Base-by-base conservation (phyloP, 2,888 invertebrate species). In the Lydus trimaculatus region DNA sequence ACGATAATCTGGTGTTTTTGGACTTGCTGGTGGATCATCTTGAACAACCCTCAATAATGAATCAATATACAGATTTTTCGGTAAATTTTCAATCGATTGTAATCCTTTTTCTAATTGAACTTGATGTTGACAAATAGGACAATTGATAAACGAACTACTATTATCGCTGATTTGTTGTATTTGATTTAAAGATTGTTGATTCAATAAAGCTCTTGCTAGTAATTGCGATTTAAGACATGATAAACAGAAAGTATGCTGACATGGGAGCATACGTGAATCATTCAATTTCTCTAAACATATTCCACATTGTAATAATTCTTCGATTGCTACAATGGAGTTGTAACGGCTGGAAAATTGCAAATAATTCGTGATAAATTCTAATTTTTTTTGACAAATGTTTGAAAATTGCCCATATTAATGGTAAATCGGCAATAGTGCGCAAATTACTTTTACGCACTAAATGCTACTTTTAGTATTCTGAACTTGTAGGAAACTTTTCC, bases 31-130 rank as follows among this genome's bases (percentile, higher is more conserved):
- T 23, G 71, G 63, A 80, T 58, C 67, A 11, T 84, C 80, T 15
- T 87, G 86, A 15, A 90, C 82, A 58, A 90, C 81, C 63, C 85
- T 83, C 1, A 92, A 84, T 48, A 92, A 82, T 0, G 89, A 89
- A 75, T 91, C 89, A 60, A 92, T 88, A 80, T 92, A 91, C 56
- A 91, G 83, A 80, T 92, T 92, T 9, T 89, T 88, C n/a, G 91
- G 91, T n/a, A 92, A 82, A 2, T 85, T 81, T 20, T 88, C 87
- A 20, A 91, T 80, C 59, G 88, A 88, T 61, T 86, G 86, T 0
- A 87, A 78, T 1, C 88, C 88, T 0, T 86, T 86, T 3, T 87
- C 82, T 72, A 88, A 85, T 28, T 85, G 83, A 28, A 84, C 83
- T 2, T 85, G 85, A 28, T 73, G 63, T 43, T 88, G 86, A 79